phyloP scores from a whole-genome alignment of 2,113 vertebrate genomes.

The human region DNA sequence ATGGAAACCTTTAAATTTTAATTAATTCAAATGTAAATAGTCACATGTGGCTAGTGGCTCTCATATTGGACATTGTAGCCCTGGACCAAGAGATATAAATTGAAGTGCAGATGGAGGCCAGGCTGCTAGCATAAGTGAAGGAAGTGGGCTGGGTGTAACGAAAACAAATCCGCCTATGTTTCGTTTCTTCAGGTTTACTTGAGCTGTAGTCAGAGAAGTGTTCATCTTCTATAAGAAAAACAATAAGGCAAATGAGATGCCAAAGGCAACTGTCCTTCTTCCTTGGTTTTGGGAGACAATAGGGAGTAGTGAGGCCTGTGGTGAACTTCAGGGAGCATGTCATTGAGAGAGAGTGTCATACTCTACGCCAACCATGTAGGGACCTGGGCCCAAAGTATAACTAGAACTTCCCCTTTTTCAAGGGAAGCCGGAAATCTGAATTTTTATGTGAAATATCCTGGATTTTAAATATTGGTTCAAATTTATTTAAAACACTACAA shows the following conservation, averaged over 20 bases:
- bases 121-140: neutral
- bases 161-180: neutral
- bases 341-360: neutral
- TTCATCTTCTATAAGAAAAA: neutral
- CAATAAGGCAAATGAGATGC: neutral
- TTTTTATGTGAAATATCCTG: constrained; percentile 1
- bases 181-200: neutral
- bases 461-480: neutral
- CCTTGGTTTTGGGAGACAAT: neutral
- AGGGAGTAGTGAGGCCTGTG: neutral
- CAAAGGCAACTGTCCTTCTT: neutral
- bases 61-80: neutral
- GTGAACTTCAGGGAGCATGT: neutral
- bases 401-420: neutral
- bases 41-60: neutral
- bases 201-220: neutral
- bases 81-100: neutral
- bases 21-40: neutral
- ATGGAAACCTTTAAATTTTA: neutral
- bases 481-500: neutral
- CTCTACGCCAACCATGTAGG: neutral
- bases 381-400: neutral
- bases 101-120: neutral
- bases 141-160: neutral
- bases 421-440: neutral